phyloP scores from a whole-genome alignment of 2,113 vertebrate genomes.

The Ptyas mucosa region DNA sequence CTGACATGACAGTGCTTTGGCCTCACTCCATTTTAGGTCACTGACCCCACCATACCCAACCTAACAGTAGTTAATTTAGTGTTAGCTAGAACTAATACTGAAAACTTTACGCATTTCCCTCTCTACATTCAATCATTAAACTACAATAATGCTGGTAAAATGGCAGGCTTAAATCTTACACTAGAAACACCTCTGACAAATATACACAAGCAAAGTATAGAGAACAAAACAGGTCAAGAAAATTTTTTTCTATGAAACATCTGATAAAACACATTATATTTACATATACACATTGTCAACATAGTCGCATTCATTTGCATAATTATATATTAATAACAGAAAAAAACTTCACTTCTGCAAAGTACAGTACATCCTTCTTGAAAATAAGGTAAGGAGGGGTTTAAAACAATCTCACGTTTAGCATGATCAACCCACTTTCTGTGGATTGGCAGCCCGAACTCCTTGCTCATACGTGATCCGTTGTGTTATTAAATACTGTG shows the following conservation, averaged over 20 bases:
- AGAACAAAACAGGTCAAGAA: constrained; percentile 88
- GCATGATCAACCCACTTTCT: constrained; percentile 84
- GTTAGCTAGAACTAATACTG: constrained; percentile 88
- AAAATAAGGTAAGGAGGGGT: constrained; percentile 83
- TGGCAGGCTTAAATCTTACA: constrained; percentile 90
- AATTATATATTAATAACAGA: constrained; percentile 92
- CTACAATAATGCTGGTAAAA: constrained; percentile 93
- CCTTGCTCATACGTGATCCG: constrained; percentile 89
- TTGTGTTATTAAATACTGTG: constrained; percentile 88
- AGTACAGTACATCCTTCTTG: constrained; percentile 92
- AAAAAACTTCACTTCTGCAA: constrained; percentile 87
- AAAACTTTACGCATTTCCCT: constrained; percentile 89
- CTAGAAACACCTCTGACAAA: constrained; percentile 88
- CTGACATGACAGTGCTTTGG: constrained; percentile 87
- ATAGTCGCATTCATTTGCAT: constrained; percentile 92
- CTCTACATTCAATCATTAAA: constrained; percentile 91
- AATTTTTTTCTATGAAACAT: constrained; percentile 87
- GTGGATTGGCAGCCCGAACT: constrained; percentile 85
- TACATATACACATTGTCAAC: constrained; percentile 92
- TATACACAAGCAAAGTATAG: constrained; percentile 87
- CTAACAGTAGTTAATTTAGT: constrained; percentile 89
- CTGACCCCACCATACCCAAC: constrained; percentile 84
- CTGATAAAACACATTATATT: constrained; percentile 91
- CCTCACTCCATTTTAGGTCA: constrained; percentile 86
- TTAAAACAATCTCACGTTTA: constrained; percentile 74